phyloP scores from a whole-genome alignment of 2,888 invertebrate genomes.

The Archaeoteleia sp. region DNA sequence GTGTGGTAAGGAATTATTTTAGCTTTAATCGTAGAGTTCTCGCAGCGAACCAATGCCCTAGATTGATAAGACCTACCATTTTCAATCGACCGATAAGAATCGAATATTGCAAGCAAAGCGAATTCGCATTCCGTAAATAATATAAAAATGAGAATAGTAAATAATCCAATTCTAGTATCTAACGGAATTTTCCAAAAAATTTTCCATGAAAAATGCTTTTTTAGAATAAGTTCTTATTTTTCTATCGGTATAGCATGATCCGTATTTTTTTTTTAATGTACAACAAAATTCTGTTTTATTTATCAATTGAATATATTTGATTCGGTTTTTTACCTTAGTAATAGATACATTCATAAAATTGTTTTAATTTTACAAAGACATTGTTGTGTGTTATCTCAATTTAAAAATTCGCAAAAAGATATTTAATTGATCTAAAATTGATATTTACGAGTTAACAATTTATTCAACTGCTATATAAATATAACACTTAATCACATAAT shows the following conservation, averaged over 20 bases:
- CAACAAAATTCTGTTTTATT: neutral
- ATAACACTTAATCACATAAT: too few species aligned
- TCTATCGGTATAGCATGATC: neutral
- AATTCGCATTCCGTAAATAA: conserved; percentile 19
- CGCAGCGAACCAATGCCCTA: conserved; percentile 28
- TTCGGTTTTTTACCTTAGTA: too few species aligned
- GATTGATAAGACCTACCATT: conserved; percentile 31
- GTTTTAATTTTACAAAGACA: neutral
- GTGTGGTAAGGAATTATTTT: too few species aligned
- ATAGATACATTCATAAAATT: neutral
- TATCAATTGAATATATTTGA: neutral
- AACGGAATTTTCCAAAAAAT: neutral
- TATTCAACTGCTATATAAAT: too few species aligned
- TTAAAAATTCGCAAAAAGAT: too few species aligned
- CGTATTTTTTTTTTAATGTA: neutral
- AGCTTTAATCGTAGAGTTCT: too few species aligned
- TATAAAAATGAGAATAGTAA: conserved; percentile 18
- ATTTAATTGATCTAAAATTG: too few species aligned
- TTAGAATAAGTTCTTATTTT: neutral
- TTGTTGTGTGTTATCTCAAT: too few species aligned
- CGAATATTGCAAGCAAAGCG: conserved; percentile 19
- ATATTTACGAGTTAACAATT: too few species aligned
- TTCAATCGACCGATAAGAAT: conserved; percentile 42
- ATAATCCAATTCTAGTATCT: too few species aligned
- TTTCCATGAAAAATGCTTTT: neutral